phyloP scores from a whole-genome alignment of 2,113 vertebrate genomes.

The Fregetta grallaria region DNA sequence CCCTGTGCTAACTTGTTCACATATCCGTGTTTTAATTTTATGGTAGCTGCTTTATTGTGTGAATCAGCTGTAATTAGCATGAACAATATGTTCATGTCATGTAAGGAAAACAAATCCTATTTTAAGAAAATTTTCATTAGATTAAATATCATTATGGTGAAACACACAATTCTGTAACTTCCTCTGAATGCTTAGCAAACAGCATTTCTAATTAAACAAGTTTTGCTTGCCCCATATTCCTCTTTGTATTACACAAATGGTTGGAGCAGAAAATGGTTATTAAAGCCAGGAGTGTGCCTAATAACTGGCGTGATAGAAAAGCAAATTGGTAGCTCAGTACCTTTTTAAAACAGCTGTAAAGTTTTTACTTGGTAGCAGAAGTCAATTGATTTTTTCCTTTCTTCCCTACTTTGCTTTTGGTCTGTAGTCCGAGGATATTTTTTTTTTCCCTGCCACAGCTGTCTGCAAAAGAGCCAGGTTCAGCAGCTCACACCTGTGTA shows the following conservation, averaged over 20 bases:
- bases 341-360: constrained; percentile 65
- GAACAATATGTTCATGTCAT: background rate
- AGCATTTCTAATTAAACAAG: constrained; percentile 19
- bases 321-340: constrained; percentile 60
- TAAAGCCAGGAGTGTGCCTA: constrained; percentile 47
- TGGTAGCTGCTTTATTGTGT: background rate
- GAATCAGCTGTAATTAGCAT: background rate
- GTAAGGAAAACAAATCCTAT: background rate
- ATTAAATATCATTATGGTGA: background rate
- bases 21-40: background rate
- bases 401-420: constrained; percentile 40
- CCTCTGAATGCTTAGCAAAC: constrained; percentile 10
- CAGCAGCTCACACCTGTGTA: constrained; percentile 62
- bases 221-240: background rate
- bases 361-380: constrained; percentile 66
- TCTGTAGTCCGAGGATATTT: background rate
- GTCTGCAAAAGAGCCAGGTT: constrained; percentile 24
- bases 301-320: constrained; percentile 59
- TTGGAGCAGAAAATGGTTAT: constrained; percentile 29
- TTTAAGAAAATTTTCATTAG: background rate
- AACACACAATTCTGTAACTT: background rate
- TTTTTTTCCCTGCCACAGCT: constrained; percentile 22
- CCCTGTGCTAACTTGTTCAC: background rate
- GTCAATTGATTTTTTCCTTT: constrained; percentile 64
- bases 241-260: background rate